Conservation (phyloP, 2,888 invertebrate species). For the Sceliomorpha sp. region DNA sequence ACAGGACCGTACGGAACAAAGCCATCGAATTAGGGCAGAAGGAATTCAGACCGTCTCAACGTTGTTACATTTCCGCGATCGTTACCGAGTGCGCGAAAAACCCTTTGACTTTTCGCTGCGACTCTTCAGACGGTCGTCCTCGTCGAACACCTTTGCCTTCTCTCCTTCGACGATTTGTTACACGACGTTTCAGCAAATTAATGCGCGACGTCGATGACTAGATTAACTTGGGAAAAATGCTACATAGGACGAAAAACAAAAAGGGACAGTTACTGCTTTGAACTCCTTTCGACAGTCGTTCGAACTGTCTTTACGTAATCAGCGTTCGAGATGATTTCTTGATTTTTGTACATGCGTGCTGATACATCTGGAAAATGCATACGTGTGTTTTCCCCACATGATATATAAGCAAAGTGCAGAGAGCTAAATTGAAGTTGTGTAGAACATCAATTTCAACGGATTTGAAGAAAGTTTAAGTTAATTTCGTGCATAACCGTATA, state of each 20-base stretch:
- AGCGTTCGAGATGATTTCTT: too few species aligned
- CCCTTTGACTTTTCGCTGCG: constrained; percentile 46
- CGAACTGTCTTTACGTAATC: too few species aligned
- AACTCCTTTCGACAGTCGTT: too few species aligned
- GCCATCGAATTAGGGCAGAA: constrained; percentile 68
- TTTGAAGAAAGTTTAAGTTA: too few species aligned
- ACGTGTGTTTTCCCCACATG: too few species aligned
- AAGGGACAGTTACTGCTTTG: constrained; percentile 16
- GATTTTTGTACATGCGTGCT: too few species aligned
- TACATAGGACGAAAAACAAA: too few species aligned
- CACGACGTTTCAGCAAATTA: constrained; percentile 33
- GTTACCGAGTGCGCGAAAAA: constrained; percentile 40
- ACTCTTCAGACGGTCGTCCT: constrained; percentile 30
- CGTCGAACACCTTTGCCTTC: constrained; percentile 27
- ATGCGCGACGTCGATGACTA: constrained; percentile 11
- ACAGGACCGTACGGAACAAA: constrained; percentile 68
- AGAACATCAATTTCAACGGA: too few species aligned
- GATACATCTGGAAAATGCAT: too few species aligned
- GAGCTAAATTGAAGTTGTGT: too few species aligned
- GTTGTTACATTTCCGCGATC: constrained; percentile 68
- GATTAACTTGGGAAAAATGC: not conserved
- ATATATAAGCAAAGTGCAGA: too few species aligned
- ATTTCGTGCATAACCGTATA: too few species aligned
- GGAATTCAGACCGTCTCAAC: constrained; percentile 68
- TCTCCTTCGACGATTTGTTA: constrained; percentile 19